Evolutionary conservation across 2,888 invertebrate genomes (phyloP), one percentile per base, ranked within the genome.

Genomic region (Dynastes hyllus): DNA sequence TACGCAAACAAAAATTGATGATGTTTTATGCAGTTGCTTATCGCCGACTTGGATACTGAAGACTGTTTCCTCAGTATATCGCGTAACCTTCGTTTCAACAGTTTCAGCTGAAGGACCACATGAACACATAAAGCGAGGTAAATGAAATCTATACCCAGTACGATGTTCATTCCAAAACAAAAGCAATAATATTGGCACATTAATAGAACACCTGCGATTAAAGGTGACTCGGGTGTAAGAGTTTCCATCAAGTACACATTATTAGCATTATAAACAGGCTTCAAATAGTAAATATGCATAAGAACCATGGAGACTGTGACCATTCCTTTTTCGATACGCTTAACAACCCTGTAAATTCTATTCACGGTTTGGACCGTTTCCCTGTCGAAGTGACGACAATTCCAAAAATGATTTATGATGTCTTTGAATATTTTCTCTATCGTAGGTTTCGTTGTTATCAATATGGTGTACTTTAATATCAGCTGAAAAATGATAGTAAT

Each of bases 21-120:
- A 13, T 53, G 53, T 13, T n/a, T 53, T 53, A 53, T 53, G 37
- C 37, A 37, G 37, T 37, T 37, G 37, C 6, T 37, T 37, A 37
- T 37, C 6, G 37, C 37, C 6, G 6, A 6, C 37, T 3, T 37
- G 6, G 37, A 37, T 6, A 37, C 37, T 3, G 4, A 37, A 6
- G 37, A 37, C 6, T 6, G 37, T 37, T 37, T 37, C 37, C 37
- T 37, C 6, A 37, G 6, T 5, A 37, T 37, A 5, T 37, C 37
- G 4, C 6, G 37, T 6, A 37, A 6, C 6, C 37, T 37, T 3
- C 37, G 37, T 6, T 37, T 37, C 37, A 37, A 6, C 37, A 79
- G 27, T 71, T 78, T 29, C n/a, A 71, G n/a, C 1, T 69, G 69
- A 3, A 71, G 16, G 3, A 67, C 27, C 5, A 45, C 3, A 45